Base-by-base conservation (phyloP, 2,113 vertebrate genomes). In the Chaenogobius annularis region DNA sequence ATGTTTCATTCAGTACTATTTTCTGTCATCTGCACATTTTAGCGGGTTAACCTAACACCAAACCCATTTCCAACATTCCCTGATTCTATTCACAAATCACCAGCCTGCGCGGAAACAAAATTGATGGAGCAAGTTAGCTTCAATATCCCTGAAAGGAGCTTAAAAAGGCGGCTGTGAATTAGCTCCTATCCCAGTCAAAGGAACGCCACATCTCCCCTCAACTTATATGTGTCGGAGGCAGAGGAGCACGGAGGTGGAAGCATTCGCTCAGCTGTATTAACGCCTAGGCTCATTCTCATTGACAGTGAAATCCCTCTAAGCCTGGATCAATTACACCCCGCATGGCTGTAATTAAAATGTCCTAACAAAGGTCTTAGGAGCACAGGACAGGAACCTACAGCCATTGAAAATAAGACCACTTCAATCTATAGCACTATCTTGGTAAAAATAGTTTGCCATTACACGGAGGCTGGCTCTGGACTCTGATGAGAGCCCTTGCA, bases 311-410 rank as follows among this genome's bases (percentile, higher is more conserved):
- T 91, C 90, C 90, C 85, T 88, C 82, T 90, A 89, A 92, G 89
- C 92, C 85, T 46, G 85, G 88, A 93, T 92, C 91, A 90, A 92
- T 92, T 92, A 89, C 89, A 87, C 68, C 85, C 82, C 72, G 87
- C 90, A 88, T 87, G 79, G 90, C 84, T 90, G 91, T 91, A 92
- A 93, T 93, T 93, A 92, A 91, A 93, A 92, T 77, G 89, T 89
- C 90, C 85, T 79, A 90, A 89, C 90, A 93, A 90, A 91, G 88
- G 89, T 90, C 19, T 87, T 92, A 83, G 74, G 73, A 88, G 87
- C 87, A 79, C 75, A 81, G 87, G 81, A 85, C 85, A 86, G 83
- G 82, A 81, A 78, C 79, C 73, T 78, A 37, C 58, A 9, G 56
- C 74, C 63, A 83, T 77, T 85, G 81, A 85, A 85, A 85, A 81